These are phyloP conservation scores for Megaceryle maxima DNA, from an alignment of 2,113 vertebrate species.

Conservation along the genomic window DNA sequence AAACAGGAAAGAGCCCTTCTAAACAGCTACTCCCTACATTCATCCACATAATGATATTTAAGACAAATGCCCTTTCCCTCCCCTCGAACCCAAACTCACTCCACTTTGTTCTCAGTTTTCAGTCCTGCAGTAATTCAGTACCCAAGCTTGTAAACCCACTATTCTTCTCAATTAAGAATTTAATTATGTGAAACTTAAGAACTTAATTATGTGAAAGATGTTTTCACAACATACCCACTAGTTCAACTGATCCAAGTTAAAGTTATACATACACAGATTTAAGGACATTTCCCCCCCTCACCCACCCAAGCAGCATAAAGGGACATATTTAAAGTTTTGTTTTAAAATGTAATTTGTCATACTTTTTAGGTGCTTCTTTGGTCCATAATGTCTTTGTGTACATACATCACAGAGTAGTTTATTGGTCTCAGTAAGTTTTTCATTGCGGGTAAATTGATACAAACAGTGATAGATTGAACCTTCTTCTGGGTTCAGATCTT, in stretches of 20 bases:
- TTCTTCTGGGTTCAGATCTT: conserved; percentile 76
- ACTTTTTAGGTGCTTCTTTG: conserved; percentile 75
- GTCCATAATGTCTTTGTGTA: conserved; percentile 74
- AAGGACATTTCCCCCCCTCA: neutral
- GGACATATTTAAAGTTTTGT: neutral
- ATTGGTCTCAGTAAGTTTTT: conserved; percentile 88
- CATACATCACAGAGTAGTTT: conserved; percentile 91
- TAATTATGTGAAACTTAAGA: neutral
- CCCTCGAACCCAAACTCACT: neutral
- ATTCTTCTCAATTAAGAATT: neutral
- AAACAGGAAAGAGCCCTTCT: neutral
- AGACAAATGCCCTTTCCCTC: neutral
- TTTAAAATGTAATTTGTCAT: conserved; percentile 4
- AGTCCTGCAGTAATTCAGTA: neutral
- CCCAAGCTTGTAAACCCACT: neutral
- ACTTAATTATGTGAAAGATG: neutral
- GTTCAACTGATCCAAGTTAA: neutral
- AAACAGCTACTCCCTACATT: neutral
- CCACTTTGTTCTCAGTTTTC: neutral
- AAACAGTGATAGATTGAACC: conserved; percentile 88
- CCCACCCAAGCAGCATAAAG: neutral
- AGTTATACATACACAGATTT: neutral
- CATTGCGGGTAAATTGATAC: conserved; percentile 91
- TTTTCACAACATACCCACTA: neutral
- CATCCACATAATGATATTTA: neutral